Evolutionary conservation across 2,113 vertebrate species (phyloP).

Genomic region (Microcebus lehilahytsara): DNA sequence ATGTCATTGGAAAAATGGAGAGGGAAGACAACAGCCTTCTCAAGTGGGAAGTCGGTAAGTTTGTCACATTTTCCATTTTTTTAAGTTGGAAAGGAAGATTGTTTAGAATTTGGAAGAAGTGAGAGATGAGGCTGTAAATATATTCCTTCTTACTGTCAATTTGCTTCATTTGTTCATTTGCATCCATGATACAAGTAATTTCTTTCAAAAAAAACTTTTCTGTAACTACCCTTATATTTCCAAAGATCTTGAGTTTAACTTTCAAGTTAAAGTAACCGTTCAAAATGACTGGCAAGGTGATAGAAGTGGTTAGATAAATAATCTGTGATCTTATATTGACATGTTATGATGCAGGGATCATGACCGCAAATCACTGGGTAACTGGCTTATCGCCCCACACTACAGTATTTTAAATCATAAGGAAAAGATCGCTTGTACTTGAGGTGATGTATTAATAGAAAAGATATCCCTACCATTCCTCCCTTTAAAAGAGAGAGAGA

Average conservation of each 20-base stretch:
- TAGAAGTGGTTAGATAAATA: not conserved
- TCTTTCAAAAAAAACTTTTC: not conserved
- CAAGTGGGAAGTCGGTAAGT: conserved; percentile 97
- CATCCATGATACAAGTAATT: not conserved
- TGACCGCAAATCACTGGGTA: not conserved
- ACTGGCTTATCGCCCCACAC: not conserved
- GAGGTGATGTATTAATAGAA: not conserved
- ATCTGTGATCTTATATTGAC: not conserved
- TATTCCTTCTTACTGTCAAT: not conserved
- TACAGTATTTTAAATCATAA: not conserved
- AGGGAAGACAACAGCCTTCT: conserved; percentile 93
- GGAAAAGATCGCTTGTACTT: not conserved
- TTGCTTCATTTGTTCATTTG: not conserved
- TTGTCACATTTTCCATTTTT: conserved; percentile 26
- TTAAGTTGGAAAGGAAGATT: not conserved
- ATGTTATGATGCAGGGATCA: not conserved
- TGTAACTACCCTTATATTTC: not conserved
- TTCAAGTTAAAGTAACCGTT: not conserved
- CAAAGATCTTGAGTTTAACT: not conserved
- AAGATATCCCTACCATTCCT: not conserved
- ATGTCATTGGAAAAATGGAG: conserved; percentile 98
- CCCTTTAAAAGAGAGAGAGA: not conserved
- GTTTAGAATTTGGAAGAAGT: not conserved
- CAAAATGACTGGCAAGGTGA: not conserved
- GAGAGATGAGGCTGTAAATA: not conserved